phyloP scores from a whole-genome alignment of 2,797 vertebrate species.

The Aotus griseimembra region DNA sequence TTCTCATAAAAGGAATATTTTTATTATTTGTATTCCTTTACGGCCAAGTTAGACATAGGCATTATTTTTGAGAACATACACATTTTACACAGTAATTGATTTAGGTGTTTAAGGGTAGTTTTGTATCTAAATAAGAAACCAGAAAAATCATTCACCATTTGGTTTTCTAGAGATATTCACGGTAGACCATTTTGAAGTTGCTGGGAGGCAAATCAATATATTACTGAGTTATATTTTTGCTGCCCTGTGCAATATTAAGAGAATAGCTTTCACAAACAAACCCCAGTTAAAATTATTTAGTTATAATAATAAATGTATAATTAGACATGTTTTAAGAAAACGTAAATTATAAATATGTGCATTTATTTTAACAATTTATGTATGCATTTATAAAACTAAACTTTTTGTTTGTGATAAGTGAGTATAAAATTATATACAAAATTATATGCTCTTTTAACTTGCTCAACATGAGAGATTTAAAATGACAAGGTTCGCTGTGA shows the following conservation, averaged over 20 bases:
- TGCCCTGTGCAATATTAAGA: constrained; percentile 20
- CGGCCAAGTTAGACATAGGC: neutral
- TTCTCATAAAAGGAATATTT: constrained; percentile 54
- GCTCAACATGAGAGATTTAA: neutral
- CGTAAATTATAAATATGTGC: neutral
- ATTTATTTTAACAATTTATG: constrained; percentile 32
- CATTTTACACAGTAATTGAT: constrained; percentile 48
- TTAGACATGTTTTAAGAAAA: constrained; percentile 22
- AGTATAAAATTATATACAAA: constrained; percentile 25
- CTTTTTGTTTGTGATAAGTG: constrained; percentile 7
- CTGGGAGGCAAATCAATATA: constrained; percentile 23
- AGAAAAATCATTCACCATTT: constrained; percentile 25
- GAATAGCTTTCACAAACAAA: neutral
- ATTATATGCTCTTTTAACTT: neutral
- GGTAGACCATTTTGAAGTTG: neutral
- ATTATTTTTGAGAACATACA: constrained; percentile 40
- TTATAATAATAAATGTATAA: neutral
- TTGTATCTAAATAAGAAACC: constrained; percentile 51
- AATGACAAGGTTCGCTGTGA: neutral
- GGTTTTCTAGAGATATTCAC: constrained; percentile 5
- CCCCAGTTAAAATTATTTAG: constrained; percentile 18
- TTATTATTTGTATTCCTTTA: constrained; percentile 56
- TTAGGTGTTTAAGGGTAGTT: constrained; percentile 19
- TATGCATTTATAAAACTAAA: constrained; percentile 22
- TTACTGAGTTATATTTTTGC: neutral